Base-by-base conservation (phyloP, 2,888 invertebrate species). In the Meliscaeva auricollis region DNA sequence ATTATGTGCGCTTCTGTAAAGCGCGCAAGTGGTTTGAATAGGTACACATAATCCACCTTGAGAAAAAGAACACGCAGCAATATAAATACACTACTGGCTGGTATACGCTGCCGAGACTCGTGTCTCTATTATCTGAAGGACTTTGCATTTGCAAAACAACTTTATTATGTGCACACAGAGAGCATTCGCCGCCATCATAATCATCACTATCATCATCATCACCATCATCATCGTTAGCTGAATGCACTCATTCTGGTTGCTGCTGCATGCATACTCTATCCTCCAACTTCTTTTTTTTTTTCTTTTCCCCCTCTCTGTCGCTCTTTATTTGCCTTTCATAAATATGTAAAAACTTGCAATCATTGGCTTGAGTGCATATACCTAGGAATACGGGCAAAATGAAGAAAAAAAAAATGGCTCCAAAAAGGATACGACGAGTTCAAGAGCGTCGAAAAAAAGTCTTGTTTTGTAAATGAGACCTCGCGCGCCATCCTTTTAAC, bases 331-430 rank as follows among this genome's bases (percentile, higher is more conserved):
- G 46, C 80, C 15, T 80, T 84, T 80, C 75, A 85, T 85, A 81
- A 85, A 85, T 85, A 85, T 85, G 76, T 85, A 85, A 81, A 73
- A 76, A 76, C 73, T 81, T 81, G 85, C 81, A 81, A 85, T 73
- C 85, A 85, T 81, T 85, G 81, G 84, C 84, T 80, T 76, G 84
- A 84, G 80, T 80, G 85, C 73, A 77, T 81, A 30, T 22, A 22
- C 17, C 17, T 13, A 20, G 6, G 56, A 20, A 38, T 13, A n/a
- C 44, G 38, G 60, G 11, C n/a, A 26, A 38, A 9, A 9, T 3
- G 3, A 8, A 77, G 54, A 52, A 56, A 46, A 50, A 35, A 52
- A 8, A 44, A 41, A 62, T 72, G n/a, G 32, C 62, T 73, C 62
- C 54, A 72, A 69, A 72, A 62, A 62, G 54, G 54, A 60, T 54